A percentile compares a stretch with the other conserved stretches of the same genome.
phyloP scores from a whole-genome alignment of 2,888 invertebrate genomes.

The Minunthozetes semirufus region DNA sequence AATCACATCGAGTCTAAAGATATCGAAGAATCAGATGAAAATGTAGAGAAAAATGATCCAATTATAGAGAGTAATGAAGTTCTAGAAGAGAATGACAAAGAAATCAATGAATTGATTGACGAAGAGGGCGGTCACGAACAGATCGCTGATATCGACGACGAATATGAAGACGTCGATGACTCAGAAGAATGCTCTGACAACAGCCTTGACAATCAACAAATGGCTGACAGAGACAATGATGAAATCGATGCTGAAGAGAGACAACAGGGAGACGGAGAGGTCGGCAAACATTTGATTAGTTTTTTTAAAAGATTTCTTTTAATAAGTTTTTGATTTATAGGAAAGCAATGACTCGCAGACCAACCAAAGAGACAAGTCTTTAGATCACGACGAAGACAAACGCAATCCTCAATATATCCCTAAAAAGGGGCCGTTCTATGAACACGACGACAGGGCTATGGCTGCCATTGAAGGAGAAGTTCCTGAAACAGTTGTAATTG shows the following conservation, averaged over 20 bases:
- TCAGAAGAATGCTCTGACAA: slow-evolving; percentile 41
- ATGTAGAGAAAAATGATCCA: background rate
- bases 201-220: slow-evolving; percentile 44
- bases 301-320: background rate
- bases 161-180: slow-evolving; percentile 43
- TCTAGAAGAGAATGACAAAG: background rate
- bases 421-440: slow-evolving; percentile 89
- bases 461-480: slow-evolving; percentile 38
- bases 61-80: background rate
- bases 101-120: slow-evolving; percentile 18
- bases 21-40: background rate
- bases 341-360: slow-evolving; percentile 38
- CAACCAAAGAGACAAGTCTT: slow-evolving; percentile 50
- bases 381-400: slow-evolving; percentile 88
- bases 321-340: background rate
- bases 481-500: slow-evolving; percentile 2
- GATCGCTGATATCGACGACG: slow-evolving; percentile 41
- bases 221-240: slow-evolving; percentile 44
- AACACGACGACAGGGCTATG: slow-evolving; percentile 72
- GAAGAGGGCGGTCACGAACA: slow-evolving; percentile 35
- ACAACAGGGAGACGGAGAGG: slow-evolving; percentile 58
- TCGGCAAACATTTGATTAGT: slow-evolving; percentile 38
- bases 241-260: slow-evolving; percentile 48
- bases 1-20: background rate
- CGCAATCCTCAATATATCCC: slow-evolving; percentile 97